Evolutionary conservation across 2,797 vertebrate species (phyloP).

Genomic region (Rousettus madagascariensis): DNA sequence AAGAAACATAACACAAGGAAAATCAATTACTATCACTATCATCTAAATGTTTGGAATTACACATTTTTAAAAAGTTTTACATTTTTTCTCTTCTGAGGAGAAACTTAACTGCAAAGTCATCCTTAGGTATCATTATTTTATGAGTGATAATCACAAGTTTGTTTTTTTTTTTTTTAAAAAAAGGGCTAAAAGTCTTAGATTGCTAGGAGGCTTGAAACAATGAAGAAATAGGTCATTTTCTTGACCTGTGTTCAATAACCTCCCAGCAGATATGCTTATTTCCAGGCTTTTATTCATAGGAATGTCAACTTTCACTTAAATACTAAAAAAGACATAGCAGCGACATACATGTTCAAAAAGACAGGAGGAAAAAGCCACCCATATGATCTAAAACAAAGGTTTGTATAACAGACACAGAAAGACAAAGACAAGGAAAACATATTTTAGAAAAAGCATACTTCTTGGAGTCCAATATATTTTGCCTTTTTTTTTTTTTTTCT

Average conservation of each 20-base stretch:
- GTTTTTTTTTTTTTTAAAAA: background rate
- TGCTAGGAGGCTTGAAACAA: background rate
- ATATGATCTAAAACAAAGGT: background rate
- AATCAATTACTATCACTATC: background rate
- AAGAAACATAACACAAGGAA: background rate
- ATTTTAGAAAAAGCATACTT: conserved; percentile 6
- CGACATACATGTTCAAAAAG: background rate
- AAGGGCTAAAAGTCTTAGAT: background rate
- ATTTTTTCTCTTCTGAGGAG: background rate
- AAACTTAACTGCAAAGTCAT: background rate
- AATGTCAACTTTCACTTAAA: background rate
- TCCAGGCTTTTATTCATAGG: background rate
- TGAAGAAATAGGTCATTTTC: background rate
- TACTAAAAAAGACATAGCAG: background rate
- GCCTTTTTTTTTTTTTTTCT: background rate
- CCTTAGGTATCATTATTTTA: background rate
- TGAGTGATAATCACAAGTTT: background rate
- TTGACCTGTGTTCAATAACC: background rate
- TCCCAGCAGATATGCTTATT: background rate
- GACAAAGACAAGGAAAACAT: background rate
- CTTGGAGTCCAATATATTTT: background rate
- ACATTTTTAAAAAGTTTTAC: background rate
- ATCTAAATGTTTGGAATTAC: background rate
- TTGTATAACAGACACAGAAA: background rate
- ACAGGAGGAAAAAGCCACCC: background rate